phyloP scores from a whole-genome alignment of 1,140 invertebrate species.

The Pseudoatta argentina region DNA sequence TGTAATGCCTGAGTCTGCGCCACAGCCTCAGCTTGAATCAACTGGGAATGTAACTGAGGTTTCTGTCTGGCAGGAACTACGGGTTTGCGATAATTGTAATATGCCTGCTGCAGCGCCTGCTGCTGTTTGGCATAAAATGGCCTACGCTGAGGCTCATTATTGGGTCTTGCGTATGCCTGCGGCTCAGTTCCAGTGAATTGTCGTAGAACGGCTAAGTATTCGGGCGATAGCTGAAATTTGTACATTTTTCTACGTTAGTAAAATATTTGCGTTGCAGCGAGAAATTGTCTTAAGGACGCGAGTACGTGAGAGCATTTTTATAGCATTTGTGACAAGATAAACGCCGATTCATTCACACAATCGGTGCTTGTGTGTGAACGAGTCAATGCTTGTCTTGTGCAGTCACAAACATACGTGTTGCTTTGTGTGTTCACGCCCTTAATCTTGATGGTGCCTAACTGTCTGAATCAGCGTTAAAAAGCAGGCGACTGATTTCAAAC shows the following conservation, averaged over 20 bases:
- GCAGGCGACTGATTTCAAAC: background rate
- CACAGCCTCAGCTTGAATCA: conserved; percentile 77
- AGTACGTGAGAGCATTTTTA: no score
- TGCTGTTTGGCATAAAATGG: conserved; percentile 82
- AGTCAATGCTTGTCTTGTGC: no score
- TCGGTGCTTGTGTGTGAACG: no score
- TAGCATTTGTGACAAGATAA: no score
- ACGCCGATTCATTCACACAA: no score
- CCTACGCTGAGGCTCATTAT: conserved; percentile 70
- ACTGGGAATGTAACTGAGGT: conserved; percentile 79
- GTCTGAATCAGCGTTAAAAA: background rate
- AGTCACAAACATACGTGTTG: no score
- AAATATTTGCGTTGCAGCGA: conserved; percentile 13
- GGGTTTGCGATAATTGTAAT: conserved; percentile 82
- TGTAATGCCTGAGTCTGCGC: conserved; percentile 79
- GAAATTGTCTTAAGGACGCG: background rate
- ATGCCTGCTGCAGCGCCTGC: conserved; percentile 82
- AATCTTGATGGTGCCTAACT: background rate
- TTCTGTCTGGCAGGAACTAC: conserved; percentile 80
- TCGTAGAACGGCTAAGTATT: conserved; percentile 82
- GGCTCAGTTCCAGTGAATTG: conserved; percentile 80
- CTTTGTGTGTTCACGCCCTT: background rate
- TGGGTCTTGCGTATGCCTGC: conserved; percentile 62
- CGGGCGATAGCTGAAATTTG: conserved; percentile 82
- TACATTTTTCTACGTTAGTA: conserved; percentile 10